A percentile compares a stretch with the other conserved stretches of the same genome.
Conservation (phyloP, 2,888 invertebrate species). For the Apotomis turbidana region DNA sequence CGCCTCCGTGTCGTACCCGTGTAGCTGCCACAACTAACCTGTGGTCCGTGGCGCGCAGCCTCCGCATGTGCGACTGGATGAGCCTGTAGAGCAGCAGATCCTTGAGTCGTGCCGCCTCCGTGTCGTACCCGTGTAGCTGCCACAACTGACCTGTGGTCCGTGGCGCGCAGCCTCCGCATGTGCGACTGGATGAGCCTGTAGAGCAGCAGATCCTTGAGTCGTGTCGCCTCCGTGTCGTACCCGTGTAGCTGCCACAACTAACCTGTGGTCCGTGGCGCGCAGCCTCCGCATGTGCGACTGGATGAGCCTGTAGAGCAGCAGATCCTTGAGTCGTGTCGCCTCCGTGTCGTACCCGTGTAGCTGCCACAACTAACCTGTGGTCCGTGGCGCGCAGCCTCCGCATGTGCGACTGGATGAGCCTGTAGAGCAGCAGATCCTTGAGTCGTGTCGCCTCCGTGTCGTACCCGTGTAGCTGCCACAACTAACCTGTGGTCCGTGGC, state of each 20-base stretch:
- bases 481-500: too few species aligned
- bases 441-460: too few species aligned
- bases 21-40: neutral
- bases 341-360: slow-evolving; percentile 16
- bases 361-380: too few species aligned
- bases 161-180: neutral
- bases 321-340: slow-evolving; percentile 15
- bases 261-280: slow-evolving; percentile 24
- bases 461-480: too few species aligned
- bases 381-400: too few species aligned
- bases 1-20: too few species aligned
- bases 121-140: neutral
- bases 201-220: neutral
- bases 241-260: neutral
- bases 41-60: neutral
- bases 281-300: slow-evolving; percentile 18
- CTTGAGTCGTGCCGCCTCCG: neutral
- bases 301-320: slow-evolving; percentile 23
- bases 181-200: neutral
- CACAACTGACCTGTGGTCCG: neutral
- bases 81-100: neutral
- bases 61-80: neutral
- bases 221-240: neutral
- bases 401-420: too few species aligned
- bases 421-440: too few species aligned